Evolutionary conservation across 2,888 invertebrate genomes (phyloP), one percentile per base, ranked within the genome.

Genomic region (Callimorpha dominula): DNA sequence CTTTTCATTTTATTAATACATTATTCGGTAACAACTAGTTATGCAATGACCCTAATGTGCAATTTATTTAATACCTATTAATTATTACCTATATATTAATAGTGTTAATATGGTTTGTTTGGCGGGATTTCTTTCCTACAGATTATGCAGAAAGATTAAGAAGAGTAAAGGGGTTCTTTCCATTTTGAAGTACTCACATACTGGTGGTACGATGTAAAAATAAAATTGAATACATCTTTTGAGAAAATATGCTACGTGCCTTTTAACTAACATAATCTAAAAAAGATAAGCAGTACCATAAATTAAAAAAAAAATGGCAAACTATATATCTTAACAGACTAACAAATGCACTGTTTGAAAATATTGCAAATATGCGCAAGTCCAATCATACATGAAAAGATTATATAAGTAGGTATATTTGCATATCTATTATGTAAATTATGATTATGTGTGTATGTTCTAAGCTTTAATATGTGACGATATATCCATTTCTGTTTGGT

Each of bases 351-450:
- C 46, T 68, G n/a, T 60, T 68, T 31, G 31, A 60, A 57, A 68
- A 46, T 50, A 75, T 78, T 73, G 65, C 52, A 65, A 69, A 80
- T 72, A 54, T 14, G 11, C 49, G 40, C 70, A 65, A 67, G 60
- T 67, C 46, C 6, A 65, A 63, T 31, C 46, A 42, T 50, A 46
- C 57, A 50, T 68, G 79, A 70, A 74, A 71, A 70, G 52, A 67
- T 79, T 74, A 71, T 71, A 70, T 72, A 74, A 76, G 65, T 46
- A 12, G 40, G 8, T 31, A 79, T 80, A 79, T 80, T 81, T 76
- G 50, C 81, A 81, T 79, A 76, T 60, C 42, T 71, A 79, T 79
- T 76, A 79, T 67, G 70, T 43, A 54, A 81, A 80, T 64, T 15
- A 40, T 31, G 57, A 65, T 73, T 71, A 69, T 70, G 31, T 8